Evolutionary conservation across 1,140 invertebrate genomes (phyloP).

Genomic region (Meloidogyne floridensis): DNA sequence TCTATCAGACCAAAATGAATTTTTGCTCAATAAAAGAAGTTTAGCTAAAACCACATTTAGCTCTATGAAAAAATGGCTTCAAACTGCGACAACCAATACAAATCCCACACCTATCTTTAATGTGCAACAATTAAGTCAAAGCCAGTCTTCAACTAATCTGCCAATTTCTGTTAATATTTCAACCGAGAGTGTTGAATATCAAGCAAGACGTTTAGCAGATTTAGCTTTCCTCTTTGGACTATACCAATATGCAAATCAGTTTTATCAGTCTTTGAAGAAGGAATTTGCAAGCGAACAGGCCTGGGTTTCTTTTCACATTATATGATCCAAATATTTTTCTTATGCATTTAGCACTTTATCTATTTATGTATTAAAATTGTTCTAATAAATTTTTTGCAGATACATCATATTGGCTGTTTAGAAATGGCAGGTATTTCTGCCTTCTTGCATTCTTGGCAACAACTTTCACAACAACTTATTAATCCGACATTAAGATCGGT

Average conservation of each 20-base stretch:
- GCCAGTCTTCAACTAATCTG: not conserved
- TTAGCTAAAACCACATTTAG: conserved; percentile 47
- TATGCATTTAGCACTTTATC: not conserved
- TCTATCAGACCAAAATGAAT: conserved; percentile 36
- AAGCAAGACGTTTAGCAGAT: conserved; percentile 86
- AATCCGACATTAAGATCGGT: conserved; percentile 5
- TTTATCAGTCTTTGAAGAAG: conserved; percentile 90
- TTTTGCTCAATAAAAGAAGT: conserved; percentile 37
- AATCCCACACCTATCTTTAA: not conserved
- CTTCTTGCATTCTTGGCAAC: conserved; percentile 35
- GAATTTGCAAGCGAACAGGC: conserved; percentile 94
- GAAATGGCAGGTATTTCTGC: conserved; percentile 58
- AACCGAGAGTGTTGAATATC: conserved; percentile 85
- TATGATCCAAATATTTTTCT: not conserved
- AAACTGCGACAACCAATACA: conserved; percentile 36
- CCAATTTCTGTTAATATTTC: conserved; percentile 48
- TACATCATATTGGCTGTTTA: conserved; percentile 56
- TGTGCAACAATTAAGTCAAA: not conserved
- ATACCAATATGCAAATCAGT: conserved; percentile 85
- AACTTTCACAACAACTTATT: conserved; percentile 17
- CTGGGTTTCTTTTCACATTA: conserved; percentile 81
- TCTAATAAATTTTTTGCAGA: not conserved
- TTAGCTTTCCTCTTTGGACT: conserved; percentile 93
- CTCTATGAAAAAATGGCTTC: conserved; percentile 47
- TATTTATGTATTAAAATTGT: not conserved